These are phyloP conservation scores for Anser brachyrhynchus DNA, from an alignment of 2,113 vertebrate species.

Conservation along the genomic window DNA sequence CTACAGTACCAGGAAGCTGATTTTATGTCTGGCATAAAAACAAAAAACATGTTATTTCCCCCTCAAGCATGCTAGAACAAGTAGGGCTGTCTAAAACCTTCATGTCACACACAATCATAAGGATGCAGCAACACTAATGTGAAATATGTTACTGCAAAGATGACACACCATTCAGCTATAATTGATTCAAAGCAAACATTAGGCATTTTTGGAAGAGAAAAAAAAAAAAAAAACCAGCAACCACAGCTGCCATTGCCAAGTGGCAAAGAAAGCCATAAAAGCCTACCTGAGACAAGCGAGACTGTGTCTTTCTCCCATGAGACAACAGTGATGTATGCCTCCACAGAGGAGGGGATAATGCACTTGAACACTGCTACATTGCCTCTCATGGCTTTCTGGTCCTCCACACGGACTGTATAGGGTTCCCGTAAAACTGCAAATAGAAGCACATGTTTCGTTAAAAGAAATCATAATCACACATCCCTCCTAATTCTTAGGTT, in stretches of 20 bases:
- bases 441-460: not conserved
- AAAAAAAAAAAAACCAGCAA: not conserved
- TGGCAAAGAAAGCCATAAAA: not conserved
- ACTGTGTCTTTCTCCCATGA: constrained; percentile 99
- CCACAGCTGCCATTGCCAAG: not conserved
- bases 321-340: constrained; percentile 96
- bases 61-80: not conserved
- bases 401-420: constrained; percentile 98
- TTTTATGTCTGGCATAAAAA: not conserved
- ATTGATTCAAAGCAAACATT: not conserved
- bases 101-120: not conserved
- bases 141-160: not conserved
- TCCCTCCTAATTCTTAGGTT: fast-evolving
- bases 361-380: constrained; percentile 99
- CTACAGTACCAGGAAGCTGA: not conserved
- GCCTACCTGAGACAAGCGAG: constrained; percentile 98
- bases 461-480: fast-evolving
- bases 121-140: not conserved
- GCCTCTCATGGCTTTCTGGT: constrained; percentile 99
- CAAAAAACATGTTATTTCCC: not conserved
- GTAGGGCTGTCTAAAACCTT: constrained; percentile 24
- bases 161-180: not conserved
- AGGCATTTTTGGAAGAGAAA: fast-evolving
- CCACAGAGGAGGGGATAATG: constrained; percentile 99
- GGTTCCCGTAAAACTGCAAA: constrained; percentile 94